Evolutionary conservation across 1,140 invertebrate species (phyloP), one percentile per base, ranked within the genome.

Genomic region (Musca vetustissima): DNA sequence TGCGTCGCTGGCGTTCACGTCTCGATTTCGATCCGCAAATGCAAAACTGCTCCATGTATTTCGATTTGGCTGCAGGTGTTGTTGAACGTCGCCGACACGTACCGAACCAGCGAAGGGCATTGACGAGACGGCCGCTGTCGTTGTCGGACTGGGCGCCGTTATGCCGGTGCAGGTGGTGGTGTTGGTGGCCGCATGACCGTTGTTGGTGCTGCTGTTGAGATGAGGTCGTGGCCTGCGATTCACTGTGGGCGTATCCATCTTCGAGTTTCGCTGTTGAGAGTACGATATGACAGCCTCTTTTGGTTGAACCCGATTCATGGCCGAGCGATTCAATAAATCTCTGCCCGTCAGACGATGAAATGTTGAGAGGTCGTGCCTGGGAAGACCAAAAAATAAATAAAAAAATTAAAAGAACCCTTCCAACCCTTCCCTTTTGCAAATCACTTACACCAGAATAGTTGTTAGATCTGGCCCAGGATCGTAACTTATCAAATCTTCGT

Each of bases 211-310:
- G 66, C 13, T 65, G 49, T 21, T 64, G 68, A 59, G 50, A 74
- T 22, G 57, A 66, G 77, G 79, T 67, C 76, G 77, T 68, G 75
- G 79, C 43, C 79, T 77, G 50, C 81, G 80, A 73, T 82, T 81
- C 73, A 82, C 77, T 71, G 79, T 83, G 70, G 81, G 81, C 4
- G 81, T 83, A 75, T 83, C 81, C 80, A 83, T 82, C 77, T 83
- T 83, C 72, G 81, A 83, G 77, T 83, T 83, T 76, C 79, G 81
- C 73, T 83, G 81, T 83, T 82, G 81, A 76, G 74, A 83, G 76
- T 77, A 83, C 74, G 80, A 83, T 80, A 81, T 83, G 75, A 79
- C 76, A 77, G 79, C 77, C 77, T 83, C 81, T 81, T 77, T 83
- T 80, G 81, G 80, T 72, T 81, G 79, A 67, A 81, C 75, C 64